Conservation (phyloP, 1,140 invertebrate genomes). For the Chlorops oryzae region DNA sequence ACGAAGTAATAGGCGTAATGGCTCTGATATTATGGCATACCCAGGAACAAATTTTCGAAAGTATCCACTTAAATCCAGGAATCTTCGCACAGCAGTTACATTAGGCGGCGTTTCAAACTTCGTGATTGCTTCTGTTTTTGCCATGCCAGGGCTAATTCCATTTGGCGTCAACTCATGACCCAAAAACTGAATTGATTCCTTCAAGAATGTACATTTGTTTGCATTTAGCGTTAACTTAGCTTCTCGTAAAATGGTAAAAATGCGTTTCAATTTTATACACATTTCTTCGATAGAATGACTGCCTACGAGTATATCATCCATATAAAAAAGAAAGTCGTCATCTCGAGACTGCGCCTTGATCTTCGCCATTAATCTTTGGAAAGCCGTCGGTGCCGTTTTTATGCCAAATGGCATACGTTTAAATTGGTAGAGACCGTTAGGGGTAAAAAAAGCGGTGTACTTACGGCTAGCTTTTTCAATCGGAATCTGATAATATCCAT, state of each 20-base stretch:
- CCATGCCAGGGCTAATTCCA: conserved; percentile 11
- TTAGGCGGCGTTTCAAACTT: conserved; percentile 12
- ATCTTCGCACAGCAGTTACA: conserved; percentile 2
- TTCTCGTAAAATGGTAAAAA: conserved; percentile 1
- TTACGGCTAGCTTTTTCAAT: conserved; percentile 18
- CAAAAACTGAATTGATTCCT: conserved; percentile 15
- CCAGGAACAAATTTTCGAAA: conserved; percentile 25
- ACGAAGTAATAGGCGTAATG: no score
- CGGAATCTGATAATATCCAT: conserved; percentile 33
- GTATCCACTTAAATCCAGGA: conserved; percentile 22
- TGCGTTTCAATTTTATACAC: not conserved
- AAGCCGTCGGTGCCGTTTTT: conserved; percentile 26
- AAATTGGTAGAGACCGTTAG: conserved; percentile 46
- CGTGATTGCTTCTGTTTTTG: conserved; percentile 18
- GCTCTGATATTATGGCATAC: conserved; percentile 22
- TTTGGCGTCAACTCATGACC: conserved; percentile 8
- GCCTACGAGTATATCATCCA: no score
- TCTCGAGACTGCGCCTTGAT: not conserved
- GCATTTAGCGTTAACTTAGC: conserved; percentile 47
- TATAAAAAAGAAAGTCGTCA: no score
- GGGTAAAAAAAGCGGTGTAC: conserved; percentile 44
- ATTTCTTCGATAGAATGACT: conserved; percentile 5
- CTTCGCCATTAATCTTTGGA: no score
- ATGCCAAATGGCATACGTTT: conserved; percentile 50
- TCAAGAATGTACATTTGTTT: conserved; percentile 46